These are phyloP conservation scores for Desoria tigrina DNA, from an alignment of 2,888 invertebrate species.

Conservation along the genomic window DNA sequence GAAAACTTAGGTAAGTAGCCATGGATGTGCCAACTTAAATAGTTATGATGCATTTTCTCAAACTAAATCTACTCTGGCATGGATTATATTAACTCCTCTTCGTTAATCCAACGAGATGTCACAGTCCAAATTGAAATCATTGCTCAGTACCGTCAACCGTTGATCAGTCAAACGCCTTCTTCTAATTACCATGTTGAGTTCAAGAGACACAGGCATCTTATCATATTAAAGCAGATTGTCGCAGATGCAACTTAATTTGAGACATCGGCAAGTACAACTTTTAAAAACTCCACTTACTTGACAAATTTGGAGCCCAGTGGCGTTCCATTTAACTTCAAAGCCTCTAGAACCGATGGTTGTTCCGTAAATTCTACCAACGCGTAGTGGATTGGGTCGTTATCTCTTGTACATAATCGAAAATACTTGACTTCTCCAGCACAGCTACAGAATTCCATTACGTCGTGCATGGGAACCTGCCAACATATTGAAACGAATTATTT, in stretches of 20 bases:
- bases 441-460: conserved; percentile 84
- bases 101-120: background rate
- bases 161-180: background rate
- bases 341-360: conserved; percentile 82
- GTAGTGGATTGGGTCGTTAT: conserved; percentile 73
- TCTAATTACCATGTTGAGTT: background rate
- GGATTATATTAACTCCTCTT: background rate
- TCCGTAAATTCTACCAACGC: conserved; percentile 92
- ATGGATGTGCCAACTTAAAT: conserved; percentile 2
- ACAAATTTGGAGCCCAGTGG: conserved; percentile 59
- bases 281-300: conserved; percentile 55
- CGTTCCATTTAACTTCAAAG: conserved; percentile 78
- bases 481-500: background rate
- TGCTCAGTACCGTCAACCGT: background rate
- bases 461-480: conserved; percentile 55
- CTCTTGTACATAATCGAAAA: conserved; percentile 83
- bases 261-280: no score
- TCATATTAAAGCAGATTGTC: no score
- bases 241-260: no score
- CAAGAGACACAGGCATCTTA: background rate
- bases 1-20: conserved; percentile 8
- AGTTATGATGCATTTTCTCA: background rate
- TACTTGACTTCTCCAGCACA: conserved; percentile 93
- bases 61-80: background rate
- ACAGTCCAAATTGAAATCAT: conserved; percentile 1